These are phyloP conservation scores for Cercocebus atys DNA, from an alignment of 2,113 vertebrate genomes.

Conservation along the genomic window DNA sequence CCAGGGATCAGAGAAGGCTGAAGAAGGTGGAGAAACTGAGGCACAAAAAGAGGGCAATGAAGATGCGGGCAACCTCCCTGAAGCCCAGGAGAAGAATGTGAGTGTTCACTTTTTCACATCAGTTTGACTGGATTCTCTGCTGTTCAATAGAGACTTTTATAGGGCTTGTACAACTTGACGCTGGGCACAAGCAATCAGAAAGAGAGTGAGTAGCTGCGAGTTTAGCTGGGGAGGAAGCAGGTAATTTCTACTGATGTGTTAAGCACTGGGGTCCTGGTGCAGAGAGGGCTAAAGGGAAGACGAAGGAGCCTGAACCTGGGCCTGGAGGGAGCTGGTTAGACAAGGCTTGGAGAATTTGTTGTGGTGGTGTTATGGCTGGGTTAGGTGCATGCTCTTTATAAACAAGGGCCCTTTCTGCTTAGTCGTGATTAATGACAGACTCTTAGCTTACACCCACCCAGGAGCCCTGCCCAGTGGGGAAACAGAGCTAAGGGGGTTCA, in stretches of 20 bases:
- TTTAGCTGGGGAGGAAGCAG: neutral
- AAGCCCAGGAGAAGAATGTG: conserved; percentile 78
- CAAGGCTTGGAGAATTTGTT: no score
- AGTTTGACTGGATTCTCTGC: neutral
- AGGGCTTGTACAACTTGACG: neutral
- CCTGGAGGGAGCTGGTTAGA: neutral
- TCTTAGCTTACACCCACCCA: accelerated
- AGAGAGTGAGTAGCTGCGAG: accelerated
- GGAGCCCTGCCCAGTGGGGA: neutral
- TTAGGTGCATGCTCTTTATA: neutral
- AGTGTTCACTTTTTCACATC: conserved; percentile 13
- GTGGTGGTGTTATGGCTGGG: neutral
- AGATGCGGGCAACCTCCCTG: neutral
- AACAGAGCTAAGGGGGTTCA: neutral
- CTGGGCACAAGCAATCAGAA: neutral
- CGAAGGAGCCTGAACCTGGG: neutral
- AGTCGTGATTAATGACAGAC: neutral
- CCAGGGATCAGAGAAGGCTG: conserved; percentile 81
- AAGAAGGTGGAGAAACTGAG: conserved; percentile 43
- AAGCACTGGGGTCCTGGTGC: neutral
- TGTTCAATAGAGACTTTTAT: neutral
- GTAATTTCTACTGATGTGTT: accelerated
- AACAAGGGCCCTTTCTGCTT: neutral
- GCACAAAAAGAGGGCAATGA: conserved; percentile 51
- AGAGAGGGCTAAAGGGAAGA: neutral